Conservation (phyloP, 2,797 vertebrate genomes). For the Pseudochirops corinnae region DNA sequence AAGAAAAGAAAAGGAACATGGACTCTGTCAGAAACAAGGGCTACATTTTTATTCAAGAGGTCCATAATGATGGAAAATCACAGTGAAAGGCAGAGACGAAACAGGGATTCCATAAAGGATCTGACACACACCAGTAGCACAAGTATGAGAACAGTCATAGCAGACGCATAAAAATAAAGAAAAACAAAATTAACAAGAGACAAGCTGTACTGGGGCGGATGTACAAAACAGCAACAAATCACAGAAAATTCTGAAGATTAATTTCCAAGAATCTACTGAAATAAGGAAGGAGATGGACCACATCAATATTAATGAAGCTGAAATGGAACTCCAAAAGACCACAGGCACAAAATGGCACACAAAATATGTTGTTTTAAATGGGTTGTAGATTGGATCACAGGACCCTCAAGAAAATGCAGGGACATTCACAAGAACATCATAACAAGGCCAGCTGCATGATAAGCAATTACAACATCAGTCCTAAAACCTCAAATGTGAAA, state of each 20-base stretch:
- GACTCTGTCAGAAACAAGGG: constrained; percentile 88
- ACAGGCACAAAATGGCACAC: constrained; percentile 77
- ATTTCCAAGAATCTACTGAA: constrained; percentile 84
- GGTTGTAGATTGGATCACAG: constrained; percentile 84
- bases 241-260: constrained; percentile 84
- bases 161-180: constrained; percentile 85
- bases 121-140: constrained; percentile 81
- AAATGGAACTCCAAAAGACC: constrained; percentile 84
- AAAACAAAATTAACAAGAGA: constrained; percentile 88
- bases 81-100: constrained; percentile 86
- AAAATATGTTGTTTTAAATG: constrained; percentile 86
- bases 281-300: constrained; percentile 80
- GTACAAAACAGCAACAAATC: constrained; percentile 85
- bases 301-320: constrained; percentile 89
- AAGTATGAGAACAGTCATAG: constrained; percentile 83
- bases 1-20: constrained; percentile 87
- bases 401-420: constrained; percentile 82
- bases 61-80: constrained; percentile 89
- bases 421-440: constrained; percentile 75
- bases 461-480: constrained; percentile 81
- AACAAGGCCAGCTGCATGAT: constrained; percentile 78
- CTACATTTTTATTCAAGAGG: constrained; percentile 91
- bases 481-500: constrained; percentile 71
- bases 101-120: constrained; percentile 86
- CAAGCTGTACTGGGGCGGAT: constrained; percentile 81